These are phyloP conservation scores for Macrophya annulata DNA, from an alignment of 2,888 invertebrate genomes.

Conservation along the genomic window DNA sequence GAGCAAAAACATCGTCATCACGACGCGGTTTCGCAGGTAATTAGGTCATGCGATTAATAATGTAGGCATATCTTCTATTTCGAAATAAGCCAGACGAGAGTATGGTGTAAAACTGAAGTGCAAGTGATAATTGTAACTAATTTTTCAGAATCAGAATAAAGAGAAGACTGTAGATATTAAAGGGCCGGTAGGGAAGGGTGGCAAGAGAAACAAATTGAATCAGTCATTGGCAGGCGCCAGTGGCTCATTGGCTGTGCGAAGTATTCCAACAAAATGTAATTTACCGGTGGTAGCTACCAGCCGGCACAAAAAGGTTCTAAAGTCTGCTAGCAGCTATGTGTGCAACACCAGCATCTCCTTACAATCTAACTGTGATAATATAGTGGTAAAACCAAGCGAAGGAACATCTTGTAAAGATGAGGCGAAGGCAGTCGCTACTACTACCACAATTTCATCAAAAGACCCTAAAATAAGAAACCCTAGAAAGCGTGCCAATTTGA, in stretches of 20 bases:
- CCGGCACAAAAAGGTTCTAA: slow-evolving; percentile 71
- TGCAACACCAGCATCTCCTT: slow-evolving; percentile 70
- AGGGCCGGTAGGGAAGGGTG: slow-evolving; percentile 64
- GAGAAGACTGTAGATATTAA: slow-evolving; percentile 72
- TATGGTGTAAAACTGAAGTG: not conserved
- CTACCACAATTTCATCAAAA: slow-evolving; percentile 64
- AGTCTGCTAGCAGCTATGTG: slow-evolving; percentile 64
- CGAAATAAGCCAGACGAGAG: not conserved
- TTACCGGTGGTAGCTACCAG: slow-evolving; percentile 63
- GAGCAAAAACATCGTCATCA: slow-evolving; percentile 82
- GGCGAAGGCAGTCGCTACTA: slow-evolving; percentile 67
- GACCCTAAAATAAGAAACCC: slow-evolving; percentile 68
- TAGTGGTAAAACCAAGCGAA: slow-evolving; percentile 72
- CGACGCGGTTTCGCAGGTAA: slow-evolving; percentile 69
- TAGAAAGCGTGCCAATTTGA: slow-evolving; percentile 74
- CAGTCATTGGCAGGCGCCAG: slow-evolving; percentile 73
- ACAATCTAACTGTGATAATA: slow-evolving; percentile 78
- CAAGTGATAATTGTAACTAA: not conserved
- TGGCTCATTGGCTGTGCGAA: slow-evolving; percentile 64
- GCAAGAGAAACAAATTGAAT: slow-evolving; percentile 73
- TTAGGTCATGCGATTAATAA: not conserved
- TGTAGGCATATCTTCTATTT: not conserved
- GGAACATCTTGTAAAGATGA: slow-evolving; percentile 67
- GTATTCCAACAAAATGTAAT: slow-evolving; percentile 63
- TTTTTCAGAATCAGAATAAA: slow-evolving; percentile 71